Evolutionary conservation across 2,888 invertebrate genomes (phyloP), one percentile per base, ranked within the genome.

Genomic region (Cantharis lateralis): DNA sequence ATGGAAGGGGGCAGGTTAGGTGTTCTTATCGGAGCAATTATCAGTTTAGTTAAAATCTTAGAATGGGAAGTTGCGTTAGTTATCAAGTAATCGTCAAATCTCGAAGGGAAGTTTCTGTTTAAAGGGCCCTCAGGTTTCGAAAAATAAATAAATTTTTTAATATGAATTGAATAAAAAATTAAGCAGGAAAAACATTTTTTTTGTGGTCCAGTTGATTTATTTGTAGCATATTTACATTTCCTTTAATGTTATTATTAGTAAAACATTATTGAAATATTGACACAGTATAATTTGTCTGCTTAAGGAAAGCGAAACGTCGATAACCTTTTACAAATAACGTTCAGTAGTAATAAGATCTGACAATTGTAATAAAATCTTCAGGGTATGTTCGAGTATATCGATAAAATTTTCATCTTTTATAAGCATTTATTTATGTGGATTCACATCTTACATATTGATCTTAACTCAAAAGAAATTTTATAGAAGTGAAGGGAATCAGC

Each of bases 371-470:
- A 68, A 68, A 68, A 68, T 73, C 68, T 73, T 62, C 68, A 73
- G 68, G 73, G 68, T 73, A 73, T 64, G 62, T 73, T 48, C 48
- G 48, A 48, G n/a, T 48, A 48, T 48, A 48, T 48, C 69, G 62
- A 69, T 26, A 62, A 70, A 66, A 68, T 72, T 71, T 72, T 73
- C 72, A 74, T 74, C 77, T 71, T 74, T 72, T 74, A 77, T 74
- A 77, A 73, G 77, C 77, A 68, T 74, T 77, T 76, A 74, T 74
- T 77, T 76, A 74, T 74, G 74, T 66, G 74, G 70, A 71, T 72
- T 78, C 78, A 68, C 75, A 72, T 72, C 78, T 70, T 71, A 71
- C 78, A 64, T 78, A 78, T 78, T 70, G 78, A 78, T 78, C 75
- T 75, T 71, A 62, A 71, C 66, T 72, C 61, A 74, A 74, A 69